A percentile compares a stretch with the other conserved stretches of the same genome.
Conservation (phyloP, 2,113 vertebrate species). For the Chrysemys picta region DNA sequence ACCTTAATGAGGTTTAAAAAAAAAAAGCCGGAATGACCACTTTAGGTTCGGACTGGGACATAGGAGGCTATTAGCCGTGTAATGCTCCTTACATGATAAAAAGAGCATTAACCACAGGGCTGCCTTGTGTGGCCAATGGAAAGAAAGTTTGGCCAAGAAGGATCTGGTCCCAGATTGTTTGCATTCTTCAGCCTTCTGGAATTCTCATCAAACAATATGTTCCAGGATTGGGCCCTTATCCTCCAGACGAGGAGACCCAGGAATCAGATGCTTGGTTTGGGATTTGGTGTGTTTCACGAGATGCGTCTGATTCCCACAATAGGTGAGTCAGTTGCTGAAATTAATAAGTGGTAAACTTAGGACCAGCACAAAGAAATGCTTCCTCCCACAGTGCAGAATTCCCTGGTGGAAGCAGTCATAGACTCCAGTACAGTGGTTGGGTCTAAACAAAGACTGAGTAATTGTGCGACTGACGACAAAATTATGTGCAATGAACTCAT, state of each 20-base stretch:
- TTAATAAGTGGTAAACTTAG: fast-evolving
- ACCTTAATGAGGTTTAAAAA: not conserved
- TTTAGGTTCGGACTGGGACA: not conserved
- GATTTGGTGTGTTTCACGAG: fast-evolving
- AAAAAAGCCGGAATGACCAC: not conserved
- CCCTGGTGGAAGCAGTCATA: not conserved
- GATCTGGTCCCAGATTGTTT: not conserved
- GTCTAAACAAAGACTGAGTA: not conserved
- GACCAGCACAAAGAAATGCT: not conserved
- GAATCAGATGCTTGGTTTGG: not conserved
- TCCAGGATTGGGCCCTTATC: not conserved
- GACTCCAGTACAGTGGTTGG: fast-evolving
- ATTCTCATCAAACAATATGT: fast-evolving
- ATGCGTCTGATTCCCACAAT: fast-evolving
- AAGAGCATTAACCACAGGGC: fast-evolving
- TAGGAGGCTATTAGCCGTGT: fast-evolving
- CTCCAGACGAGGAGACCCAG: fast-evolving
- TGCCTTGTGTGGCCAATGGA: fast-evolving
- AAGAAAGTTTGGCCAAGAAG: not conserved
- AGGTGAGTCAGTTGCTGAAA: not conserved
- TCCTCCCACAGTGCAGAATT: not conserved
- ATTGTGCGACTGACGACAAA: not conserved
- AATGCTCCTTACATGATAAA: not conserved
- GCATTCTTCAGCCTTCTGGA: not conserved
- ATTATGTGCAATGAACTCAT: fast-evolving